Base-by-base conservation (phyloP, 2,797 vertebrate species). In the Manis pentadactyla region DNA sequence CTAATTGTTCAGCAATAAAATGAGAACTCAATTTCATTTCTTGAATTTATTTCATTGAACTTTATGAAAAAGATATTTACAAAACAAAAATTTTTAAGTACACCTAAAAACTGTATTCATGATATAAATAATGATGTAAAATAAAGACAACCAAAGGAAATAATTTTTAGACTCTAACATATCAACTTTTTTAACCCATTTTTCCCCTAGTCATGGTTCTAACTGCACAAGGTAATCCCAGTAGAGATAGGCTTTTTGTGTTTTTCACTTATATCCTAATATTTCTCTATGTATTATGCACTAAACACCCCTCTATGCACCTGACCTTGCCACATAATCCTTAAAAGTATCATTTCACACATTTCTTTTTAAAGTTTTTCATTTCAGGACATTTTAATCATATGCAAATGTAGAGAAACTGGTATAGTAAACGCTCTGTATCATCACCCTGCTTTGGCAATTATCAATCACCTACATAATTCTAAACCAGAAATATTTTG, bases 311-410 rank as follows among this genome's bases (percentile, higher is more conserved):
- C 55, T 39, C 39, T 39, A 39, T 39, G 25, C 2, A 93, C 63
- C 27, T 79, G 73, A 69, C 57, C 34, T 78, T 63, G 27, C 42
- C 61, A 37, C 4, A 34, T 7, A 63, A 61, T 77, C 25, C 13
- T 71, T 79, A 13, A n/a, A 93, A 21, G 21, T 74, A 63, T 51
- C 25, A 77, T 79, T 92, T 96, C 10, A 81, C n/a, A 87, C 39
- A 11, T 74, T 46, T 37, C 34, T 51, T 96, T 59, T 31, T 34
- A 87, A 87, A 61, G 31, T 5, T n/a, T 64, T 93, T 31, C 84
- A 64, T 37, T 90, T 74, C 23, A 87, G 55, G 84, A 94, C 63
- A 42, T 94, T 66, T 69, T 9, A 59, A 90, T 90, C n/a, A 59
- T 75, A 84, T 84, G 34, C 39, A 68, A 93, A 83, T 57, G 25